These are phyloP conservation scores for Pollenia labialis DNA, from an alignment of 2,888 invertebrate genomes.

Conservation along the genomic window DNA sequence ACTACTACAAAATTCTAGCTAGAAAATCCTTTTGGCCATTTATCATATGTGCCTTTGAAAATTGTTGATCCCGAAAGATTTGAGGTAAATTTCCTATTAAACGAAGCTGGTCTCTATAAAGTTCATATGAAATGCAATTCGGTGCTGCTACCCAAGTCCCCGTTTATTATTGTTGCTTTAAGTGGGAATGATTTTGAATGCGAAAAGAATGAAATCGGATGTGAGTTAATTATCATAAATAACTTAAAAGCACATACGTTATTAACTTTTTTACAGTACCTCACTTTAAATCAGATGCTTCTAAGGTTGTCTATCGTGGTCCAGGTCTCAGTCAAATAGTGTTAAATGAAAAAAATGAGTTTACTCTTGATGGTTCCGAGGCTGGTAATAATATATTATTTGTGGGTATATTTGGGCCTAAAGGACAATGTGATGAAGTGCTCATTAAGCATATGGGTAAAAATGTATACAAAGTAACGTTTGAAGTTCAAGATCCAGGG, in stretches of 20 bases:
- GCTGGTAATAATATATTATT: constrained; percentile 95
- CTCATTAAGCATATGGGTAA: constrained; percentile 95
- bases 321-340: constrained; percentile 79
- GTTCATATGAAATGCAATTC: constrained; percentile 83
- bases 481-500: constrained; percentile 94
- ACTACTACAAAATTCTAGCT: constrained; percentile 68
- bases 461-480: constrained; percentile 95
- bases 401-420: constrained; percentile 97
- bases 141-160: constrained; percentile 80
- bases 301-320: constrained; percentile 80
- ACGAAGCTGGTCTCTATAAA: constrained; percentile 81
- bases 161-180: constrained; percentile 81
- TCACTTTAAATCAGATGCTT: constrained; percentile 80
- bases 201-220: constrained; percentile 72
- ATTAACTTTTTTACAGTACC: constrained; percentile 75
- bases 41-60: constrained; percentile 75
- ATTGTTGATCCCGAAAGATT: constrained; percentile 81
- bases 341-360: constrained; percentile 81
- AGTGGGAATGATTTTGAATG: constrained; percentile 74
- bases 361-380: constrained; percentile 81
- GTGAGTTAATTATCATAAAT: constrained; percentile 47
- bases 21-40: constrained; percentile 80
- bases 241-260: background rate
- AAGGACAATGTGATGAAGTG: constrained; percentile 98
- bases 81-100: constrained; percentile 77